phyloP scores from a whole-genome alignment of 1,140 invertebrate genomes.

The Meloidogyne exigua region DNA sequence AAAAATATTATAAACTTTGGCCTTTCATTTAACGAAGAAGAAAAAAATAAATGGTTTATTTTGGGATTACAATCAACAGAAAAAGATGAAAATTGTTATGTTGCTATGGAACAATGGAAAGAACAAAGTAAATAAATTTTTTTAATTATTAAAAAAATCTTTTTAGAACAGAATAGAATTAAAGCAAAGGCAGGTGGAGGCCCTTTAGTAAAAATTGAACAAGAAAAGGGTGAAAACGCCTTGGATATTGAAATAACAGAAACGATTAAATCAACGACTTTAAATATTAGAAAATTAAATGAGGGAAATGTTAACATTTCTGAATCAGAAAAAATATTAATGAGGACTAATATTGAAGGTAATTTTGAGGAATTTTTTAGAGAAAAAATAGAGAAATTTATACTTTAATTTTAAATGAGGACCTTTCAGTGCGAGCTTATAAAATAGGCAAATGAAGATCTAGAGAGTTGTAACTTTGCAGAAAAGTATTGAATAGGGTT shows the following conservation, averaged over 20 bases:
- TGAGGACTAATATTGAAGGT: neutral
- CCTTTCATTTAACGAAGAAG: constrained; percentile 10
- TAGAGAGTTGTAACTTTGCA: neutral
- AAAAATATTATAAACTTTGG: constrained; percentile 28
- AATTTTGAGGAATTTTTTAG: too few relatives aligned
- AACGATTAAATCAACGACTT: neutral
- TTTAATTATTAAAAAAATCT: neutral
- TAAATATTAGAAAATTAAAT: constrained; percentile 3
- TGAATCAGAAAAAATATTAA: neutral
- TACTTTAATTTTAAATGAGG: neutral
- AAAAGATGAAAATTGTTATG: constrained; percentile 18
- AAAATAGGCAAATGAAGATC: neutral
- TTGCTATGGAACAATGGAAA: constrained; percentile 5
- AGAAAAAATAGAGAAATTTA: neutral
- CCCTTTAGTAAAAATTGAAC: neutral
- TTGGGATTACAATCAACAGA: constrained; percentile 31
- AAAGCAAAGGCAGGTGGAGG: neutral
- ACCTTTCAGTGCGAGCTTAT: neutral
- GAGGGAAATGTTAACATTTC: neutral
- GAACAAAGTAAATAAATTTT: constrained; percentile 2
- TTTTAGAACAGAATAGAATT: neutral
- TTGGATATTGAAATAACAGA: neutral
- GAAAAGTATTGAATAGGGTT: neutral
- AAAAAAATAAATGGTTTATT: constrained; percentile 22
- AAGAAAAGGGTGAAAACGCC: neutral